Base-by-base conservation (phyloP, 2,113 vertebrate genomes). In the Sarotherodon lohbergeri region DNA sequence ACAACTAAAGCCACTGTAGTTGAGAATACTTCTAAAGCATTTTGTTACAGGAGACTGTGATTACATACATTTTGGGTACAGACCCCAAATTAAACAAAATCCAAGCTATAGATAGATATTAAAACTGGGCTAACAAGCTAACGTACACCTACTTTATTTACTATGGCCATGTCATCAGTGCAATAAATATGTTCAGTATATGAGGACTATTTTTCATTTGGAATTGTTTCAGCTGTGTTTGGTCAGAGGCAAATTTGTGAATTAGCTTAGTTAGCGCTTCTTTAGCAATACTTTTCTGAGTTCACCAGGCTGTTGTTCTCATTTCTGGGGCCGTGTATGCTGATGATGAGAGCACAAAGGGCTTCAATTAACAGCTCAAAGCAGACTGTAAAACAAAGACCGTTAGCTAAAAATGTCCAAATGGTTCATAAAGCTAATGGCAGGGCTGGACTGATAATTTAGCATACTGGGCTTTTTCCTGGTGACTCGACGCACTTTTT, bases 101-200 rank as follows among this genome's bases (percentile, higher is more conserved):
- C 22, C 13, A 46, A 27, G 17, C 61, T 66, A 12, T 1, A 36
- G 32, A 63, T 0, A n/a, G 9, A n/a, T 63, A 63, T 36, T 36
- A 63, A 43, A 71, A 9, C 66, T 68, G n/a, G 36, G 66, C n/a
- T 63, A 36, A 27, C 9, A 73, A 73, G 41, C 41, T 73, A 76
- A 29, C 22, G 10, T 29, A 2, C 5, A 5, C 5, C 29, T 27
- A 73, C 22, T 73, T 27, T 19, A 52, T 52, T 9, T 27, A 46
- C 3, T 43, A 27, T 16, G 13, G 63, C 12, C 66, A 71, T 24
- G 36, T 24, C n/a, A 71, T 71, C 39, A 24, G 41, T 46, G 39
- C 39, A 71, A 41, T 46, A 71, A 71, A 71, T 71, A 41, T 68
- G 19, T 24, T 68, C n/a, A 71, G n/a, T 43, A 24, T 22, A 24